Conservation (phyloP, 2,888 invertebrate species). For the Aphrophora alni region DNA sequence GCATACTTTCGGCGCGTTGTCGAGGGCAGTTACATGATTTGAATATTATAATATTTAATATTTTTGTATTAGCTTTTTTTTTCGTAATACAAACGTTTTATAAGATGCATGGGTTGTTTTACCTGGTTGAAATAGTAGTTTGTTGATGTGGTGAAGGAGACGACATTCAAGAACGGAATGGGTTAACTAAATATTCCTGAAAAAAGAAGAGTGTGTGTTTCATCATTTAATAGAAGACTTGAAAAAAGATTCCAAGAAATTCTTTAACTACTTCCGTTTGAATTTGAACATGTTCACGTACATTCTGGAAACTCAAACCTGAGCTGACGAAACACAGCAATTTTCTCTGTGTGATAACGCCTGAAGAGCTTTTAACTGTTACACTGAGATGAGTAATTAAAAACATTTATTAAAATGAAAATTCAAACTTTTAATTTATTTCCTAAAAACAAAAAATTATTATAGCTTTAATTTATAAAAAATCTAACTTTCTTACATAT, state of each 20-base stretch:
- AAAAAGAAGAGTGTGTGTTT: not conserved
- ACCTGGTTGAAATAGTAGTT: not conserved
- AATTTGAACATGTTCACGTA: not conserved
- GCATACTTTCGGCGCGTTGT: too few relatives aligned
- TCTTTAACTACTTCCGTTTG: not conserved
- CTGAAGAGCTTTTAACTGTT: too few relatives aligned
- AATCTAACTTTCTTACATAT: too few relatives aligned
- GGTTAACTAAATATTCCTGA: not conserved
- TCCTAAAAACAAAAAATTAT: too few relatives aligned
- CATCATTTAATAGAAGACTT: not conserved
- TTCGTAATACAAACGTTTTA: not conserved
- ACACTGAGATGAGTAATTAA: too few relatives aligned
- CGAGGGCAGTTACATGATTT: too few relatives aligned
- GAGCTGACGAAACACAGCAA: not conserved
- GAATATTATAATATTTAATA: not conserved
- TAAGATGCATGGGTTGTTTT: not conserved
- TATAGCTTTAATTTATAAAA: too few relatives aligned
- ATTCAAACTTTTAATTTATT: too few relatives aligned
- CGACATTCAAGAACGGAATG: not conserved
- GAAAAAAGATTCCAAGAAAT: not conserved
- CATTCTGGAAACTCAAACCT: not conserved
- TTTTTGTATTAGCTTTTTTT: not conserved
- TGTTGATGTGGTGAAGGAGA: not conserved
- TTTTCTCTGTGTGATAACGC: too few relatives aligned
- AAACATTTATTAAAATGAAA: too few relatives aligned